A percentile compares a stretch with the other conserved stretches of the same genome.
These are phyloP conservation scores for Ceyx cyanopectus DNA, from an alignment of 2,113 vertebrate genomes.

Conservation along the genomic window DNA sequence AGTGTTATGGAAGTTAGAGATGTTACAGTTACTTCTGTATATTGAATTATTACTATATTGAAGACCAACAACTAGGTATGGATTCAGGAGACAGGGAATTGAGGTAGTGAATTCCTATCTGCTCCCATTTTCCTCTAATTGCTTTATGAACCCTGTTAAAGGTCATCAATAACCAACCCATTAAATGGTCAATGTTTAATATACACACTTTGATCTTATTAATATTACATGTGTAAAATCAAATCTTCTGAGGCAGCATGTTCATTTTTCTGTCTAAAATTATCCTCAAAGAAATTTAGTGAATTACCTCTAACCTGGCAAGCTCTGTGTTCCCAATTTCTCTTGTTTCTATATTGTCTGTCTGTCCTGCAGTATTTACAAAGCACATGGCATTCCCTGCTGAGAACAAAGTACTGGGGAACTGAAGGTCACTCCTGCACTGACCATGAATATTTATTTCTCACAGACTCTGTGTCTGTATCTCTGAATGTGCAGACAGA, in stretches of 20 bases:
- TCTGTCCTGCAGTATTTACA: background rate
- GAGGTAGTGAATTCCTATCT: background rate
- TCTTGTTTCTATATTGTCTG: background rate
- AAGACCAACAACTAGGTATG: background rate
- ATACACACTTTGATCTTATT: background rate
- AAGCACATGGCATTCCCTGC: background rate
- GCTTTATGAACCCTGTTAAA: background rate
- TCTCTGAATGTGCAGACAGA: background rate
- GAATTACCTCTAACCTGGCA: background rate
- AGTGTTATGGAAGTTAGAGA: background rate
- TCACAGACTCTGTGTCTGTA: background rate
- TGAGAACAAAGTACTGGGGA: background rate
- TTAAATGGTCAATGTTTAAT: background rate
- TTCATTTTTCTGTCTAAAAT: background rate
- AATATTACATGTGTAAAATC: background rate
- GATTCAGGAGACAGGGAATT: background rate
- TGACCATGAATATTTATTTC: background rate
- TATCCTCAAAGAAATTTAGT: background rate
- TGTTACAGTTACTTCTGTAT: background rate
- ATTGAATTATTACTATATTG: background rate
- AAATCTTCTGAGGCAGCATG: background rate
- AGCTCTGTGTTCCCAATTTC: accelerated
- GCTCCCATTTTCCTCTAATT: background rate
- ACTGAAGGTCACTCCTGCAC: background rate
- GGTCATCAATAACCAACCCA: background rate